These are phyloP conservation scores for Tetranychus truncatus DNA, from an alignment of 2,888 invertebrate genomes.

Conservation along the genomic window DNA sequence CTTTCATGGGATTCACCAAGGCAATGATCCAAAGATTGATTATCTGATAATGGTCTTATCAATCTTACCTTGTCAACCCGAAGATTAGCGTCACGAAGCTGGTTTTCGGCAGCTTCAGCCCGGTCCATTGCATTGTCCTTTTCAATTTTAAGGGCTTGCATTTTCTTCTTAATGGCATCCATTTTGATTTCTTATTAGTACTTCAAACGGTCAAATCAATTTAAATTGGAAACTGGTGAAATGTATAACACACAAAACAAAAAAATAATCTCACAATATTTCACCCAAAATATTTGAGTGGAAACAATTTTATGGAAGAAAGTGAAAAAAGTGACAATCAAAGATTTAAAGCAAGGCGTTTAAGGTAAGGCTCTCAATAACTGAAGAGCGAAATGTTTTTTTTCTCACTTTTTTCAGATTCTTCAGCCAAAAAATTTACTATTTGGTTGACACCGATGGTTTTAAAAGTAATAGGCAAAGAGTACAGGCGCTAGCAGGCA, in stretches of 20 bases:
- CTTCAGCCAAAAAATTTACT: background rate
- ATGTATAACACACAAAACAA: background rate
- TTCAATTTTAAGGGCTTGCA: conserved; percentile 99
- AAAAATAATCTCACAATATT: background rate
- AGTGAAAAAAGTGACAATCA: background rate
- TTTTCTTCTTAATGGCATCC: conserved; percentile 99
- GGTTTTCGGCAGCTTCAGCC: conserved; percentile 89
- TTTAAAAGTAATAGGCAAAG: background rate
- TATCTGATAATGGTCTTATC: too few relatives aligned
- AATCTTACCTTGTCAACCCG: conserved; percentile 40
- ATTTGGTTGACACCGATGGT: background rate
- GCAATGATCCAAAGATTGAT: too few relatives aligned
- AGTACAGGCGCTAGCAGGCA: background rate
- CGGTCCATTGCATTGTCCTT: conserved; percentile 99
- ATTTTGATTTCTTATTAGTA: conserved; percentile 37
- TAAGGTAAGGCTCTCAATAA: background rate
- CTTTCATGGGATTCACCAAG: too few relatives aligned
- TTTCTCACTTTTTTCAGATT: background rate
- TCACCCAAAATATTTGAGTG: background rate
- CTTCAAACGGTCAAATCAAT: background rate
- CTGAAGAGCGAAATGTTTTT: background rate
- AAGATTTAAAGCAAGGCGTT: background rate
- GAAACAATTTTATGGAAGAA: background rate
- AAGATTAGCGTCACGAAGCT: conserved; percentile 51
- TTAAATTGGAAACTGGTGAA: background rate